These are phyloP conservation scores for Tigriopus californicus DNA, from an alignment of 2,888 invertebrate species.

Conservation along the genomic window DNA sequence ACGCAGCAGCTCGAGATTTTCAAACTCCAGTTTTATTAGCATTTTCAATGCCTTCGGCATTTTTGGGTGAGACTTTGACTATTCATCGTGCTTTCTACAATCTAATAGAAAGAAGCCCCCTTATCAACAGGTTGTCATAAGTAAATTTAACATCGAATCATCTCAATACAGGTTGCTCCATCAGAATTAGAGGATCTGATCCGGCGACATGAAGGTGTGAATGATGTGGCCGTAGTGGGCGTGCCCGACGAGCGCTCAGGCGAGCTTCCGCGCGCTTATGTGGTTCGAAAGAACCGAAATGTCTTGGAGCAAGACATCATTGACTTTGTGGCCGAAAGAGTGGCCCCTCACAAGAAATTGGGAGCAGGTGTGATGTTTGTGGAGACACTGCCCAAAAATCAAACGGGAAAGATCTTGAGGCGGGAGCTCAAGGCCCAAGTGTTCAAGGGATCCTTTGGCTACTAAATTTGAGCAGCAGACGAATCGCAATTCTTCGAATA, in stretches of 20 bases:
- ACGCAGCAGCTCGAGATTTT: no score
- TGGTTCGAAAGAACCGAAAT: conserved; percentile 24
- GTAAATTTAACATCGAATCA: no score
- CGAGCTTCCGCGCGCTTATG: conserved; percentile 28
- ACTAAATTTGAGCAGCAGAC: background rate
- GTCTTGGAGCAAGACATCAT: conserved; percentile 24
- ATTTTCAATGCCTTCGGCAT: no score
- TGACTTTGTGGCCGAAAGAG: conserved; percentile 42
- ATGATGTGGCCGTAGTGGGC: conserved; percentile 32
- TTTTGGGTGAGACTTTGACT: no score
- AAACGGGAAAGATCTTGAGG: conserved; percentile 54
- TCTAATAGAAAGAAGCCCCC: no score
- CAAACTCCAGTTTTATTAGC: no score
- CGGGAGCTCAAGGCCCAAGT: conserved; percentile 34
- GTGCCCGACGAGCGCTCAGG: conserved; percentile 26
- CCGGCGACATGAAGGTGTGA: conserved; percentile 27
- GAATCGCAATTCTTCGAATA: background rate
- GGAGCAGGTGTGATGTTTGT: conserved; percentile 46
- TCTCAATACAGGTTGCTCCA: conserved; percentile 29
- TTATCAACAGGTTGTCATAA: no score
- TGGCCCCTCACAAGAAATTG: conserved; percentile 55
- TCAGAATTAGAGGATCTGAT: conserved; percentile 33
- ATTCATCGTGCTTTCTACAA: no score
- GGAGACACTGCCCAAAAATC: conserved; percentile 48
- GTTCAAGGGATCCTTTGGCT: conserved; percentile 16